Conservation (phyloP, 2,113 vertebrate species). For the Myotis lucifugus region DNA sequence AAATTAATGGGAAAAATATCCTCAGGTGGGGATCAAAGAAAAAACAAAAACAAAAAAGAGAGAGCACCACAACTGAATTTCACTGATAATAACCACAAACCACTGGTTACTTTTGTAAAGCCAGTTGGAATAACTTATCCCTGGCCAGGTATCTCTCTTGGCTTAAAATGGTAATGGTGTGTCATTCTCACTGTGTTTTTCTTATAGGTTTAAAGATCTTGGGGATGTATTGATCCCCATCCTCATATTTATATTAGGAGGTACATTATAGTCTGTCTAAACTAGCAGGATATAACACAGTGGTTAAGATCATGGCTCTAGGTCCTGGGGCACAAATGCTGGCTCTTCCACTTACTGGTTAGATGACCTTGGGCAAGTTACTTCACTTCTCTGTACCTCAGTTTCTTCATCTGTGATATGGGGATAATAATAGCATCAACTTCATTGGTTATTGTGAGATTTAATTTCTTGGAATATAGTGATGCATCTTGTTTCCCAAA, state of each 20-base stretch:
- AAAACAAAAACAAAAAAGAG: neutral
- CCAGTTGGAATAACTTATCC: neutral
- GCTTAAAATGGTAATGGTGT: neutral
- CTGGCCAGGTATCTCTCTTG: neutral
- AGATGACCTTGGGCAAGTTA: neutral
- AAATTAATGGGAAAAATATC: too few species aligned
- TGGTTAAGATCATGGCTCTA: neutral
- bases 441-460: neutral
- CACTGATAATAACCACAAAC: neutral
- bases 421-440: neutral
- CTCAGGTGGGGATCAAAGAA: too few species aligned
- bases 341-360: neutral
- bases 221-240: neutral
- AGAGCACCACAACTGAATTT: neutral
- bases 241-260: neutral
- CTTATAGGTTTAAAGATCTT: neutral
- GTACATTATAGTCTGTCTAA: neutral
- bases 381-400: constrained; percentile 13
- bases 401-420: neutral
- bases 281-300: neutral
- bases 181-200: neutral
- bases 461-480: neutral
- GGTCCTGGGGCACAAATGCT: neutral
- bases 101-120: constrained; percentile 23
- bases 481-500: neutral